phyloP scores from a whole-genome alignment of 2,797 vertebrate species.

The Sitta carolinensis region DNA sequence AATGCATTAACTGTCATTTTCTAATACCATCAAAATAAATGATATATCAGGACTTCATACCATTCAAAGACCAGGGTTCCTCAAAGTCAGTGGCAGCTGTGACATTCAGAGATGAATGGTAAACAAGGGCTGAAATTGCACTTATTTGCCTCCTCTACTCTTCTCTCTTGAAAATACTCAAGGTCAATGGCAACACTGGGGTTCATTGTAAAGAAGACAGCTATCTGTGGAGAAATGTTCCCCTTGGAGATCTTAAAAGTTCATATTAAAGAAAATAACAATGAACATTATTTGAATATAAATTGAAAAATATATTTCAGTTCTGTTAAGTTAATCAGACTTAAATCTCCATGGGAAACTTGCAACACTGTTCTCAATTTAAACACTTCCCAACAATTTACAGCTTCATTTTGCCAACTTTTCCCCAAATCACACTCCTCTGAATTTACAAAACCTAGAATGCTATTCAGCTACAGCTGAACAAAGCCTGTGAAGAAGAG shows the following conservation, averaged over 20 bases:
- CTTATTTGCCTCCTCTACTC: not conserved
- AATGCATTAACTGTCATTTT: not conserved
- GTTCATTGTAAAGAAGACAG: not conserved
- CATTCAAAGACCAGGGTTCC: not conserved
- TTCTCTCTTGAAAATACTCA: not conserved
- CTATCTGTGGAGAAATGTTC: not conserved
- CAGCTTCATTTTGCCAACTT: constrained; percentile 16
- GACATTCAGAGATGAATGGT: not conserved
- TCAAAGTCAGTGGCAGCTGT: not conserved
- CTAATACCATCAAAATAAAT: not conserved
- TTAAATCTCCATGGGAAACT: not conserved
- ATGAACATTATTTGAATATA: constrained; percentile 19
- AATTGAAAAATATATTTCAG: constrained; percentile 4
- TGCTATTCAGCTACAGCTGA: not conserved
- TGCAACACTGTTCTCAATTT: not conserved
- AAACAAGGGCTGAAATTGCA: not conserved
- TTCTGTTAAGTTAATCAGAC: constrained; percentile 15
- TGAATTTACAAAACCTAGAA: not conserved
- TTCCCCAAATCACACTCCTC: not conserved
- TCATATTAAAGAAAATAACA: not conserved
- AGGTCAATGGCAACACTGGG: not conserved
- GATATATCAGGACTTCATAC: not conserved
- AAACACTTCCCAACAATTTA: not conserved
- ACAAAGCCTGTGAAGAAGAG: not conserved
- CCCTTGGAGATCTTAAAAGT: not conserved